Conservation (phyloP, 2,888 invertebrate genomes). For the Odiellus spinosus region DNA sequence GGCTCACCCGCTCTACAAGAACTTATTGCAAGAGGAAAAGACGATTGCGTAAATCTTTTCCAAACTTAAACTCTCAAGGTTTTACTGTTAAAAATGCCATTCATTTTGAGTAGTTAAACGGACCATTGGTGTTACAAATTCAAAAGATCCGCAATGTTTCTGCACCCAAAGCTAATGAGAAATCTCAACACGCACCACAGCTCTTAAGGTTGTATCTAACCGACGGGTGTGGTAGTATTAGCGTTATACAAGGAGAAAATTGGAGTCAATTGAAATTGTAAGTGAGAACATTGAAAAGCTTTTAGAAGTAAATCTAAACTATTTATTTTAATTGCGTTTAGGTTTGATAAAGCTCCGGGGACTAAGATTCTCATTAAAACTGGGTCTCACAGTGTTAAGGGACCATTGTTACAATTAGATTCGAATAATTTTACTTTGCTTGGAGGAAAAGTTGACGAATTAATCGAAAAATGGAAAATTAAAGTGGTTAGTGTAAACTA, state of each 20-base stretch:
- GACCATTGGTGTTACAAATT: slow-evolving; percentile 56
- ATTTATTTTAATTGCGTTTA: slow-evolving; percentile 20
- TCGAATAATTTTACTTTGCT: slow-evolving; percentile 50
- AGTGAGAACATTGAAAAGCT: slow-evolving; percentile 2
- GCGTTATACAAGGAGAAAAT: slow-evolving; percentile 58
- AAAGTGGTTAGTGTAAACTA: slow-evolving; percentile 32
- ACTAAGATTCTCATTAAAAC: slow-evolving; percentile 52
- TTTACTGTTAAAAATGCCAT: too few relatives aligned
- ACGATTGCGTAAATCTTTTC: slow-evolving; percentile 28
- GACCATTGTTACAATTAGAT: slow-evolving; percentile 33
- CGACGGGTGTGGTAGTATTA: slow-evolving; percentile 62
- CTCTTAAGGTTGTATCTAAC: slow-evolving; percentile 68
- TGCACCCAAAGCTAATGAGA: slow-evolving; percentile 68
- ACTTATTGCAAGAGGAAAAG: slow-evolving; percentile 43
- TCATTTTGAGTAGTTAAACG: slow-evolving; percentile 37
- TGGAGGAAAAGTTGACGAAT: slow-evolving; percentile 64
- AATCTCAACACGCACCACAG: slow-evolving; percentile 55
- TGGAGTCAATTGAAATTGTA: slow-evolving; percentile 44
- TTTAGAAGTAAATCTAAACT: not conserved
- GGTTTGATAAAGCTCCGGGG: slow-evolving; percentile 73
- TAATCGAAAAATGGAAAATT: slow-evolving; percentile 79
- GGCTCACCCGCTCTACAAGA: slow-evolving; percentile 56
- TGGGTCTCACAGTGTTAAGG: slow-evolving; percentile 25
- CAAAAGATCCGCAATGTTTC: slow-evolving; percentile 73
- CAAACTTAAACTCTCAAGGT: too few relatives aligned